Evolutionary conservation across 2,113 vertebrate genomes (phyloP).

Genomic region (Myotis brandtii): DNA sequence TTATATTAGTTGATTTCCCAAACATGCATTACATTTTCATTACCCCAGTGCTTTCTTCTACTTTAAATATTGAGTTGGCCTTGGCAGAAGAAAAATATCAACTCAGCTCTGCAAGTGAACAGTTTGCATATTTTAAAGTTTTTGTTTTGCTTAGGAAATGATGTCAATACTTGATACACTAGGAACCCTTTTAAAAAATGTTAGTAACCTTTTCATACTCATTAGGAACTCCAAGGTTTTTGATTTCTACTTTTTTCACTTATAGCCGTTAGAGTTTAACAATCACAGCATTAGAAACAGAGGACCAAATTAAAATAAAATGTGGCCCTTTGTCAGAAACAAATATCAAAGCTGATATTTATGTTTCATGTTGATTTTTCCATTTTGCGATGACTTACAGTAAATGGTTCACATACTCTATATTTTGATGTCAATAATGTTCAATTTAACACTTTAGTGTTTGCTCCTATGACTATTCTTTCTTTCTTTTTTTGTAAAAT

Average conservation of each 20-base stretch:
- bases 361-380: not conserved
- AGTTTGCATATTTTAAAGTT: slow-evolving; percentile 59
- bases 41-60: not conserved
- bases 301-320: not conserved
- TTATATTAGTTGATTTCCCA: slow-evolving; percentile 46
- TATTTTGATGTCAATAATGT: not conserved
- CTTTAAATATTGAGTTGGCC: slow-evolving; percentile 71
- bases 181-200: not conserved
- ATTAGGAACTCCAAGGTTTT: not conserved
- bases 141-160: not conserved
- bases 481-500: not conserved
- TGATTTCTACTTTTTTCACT: not conserved
- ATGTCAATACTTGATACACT: not conserved
- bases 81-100: slow-evolving; percentile 58
- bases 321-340: not conserved
- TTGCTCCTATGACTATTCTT: not conserved
- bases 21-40: slow-evolving; percentile 45
- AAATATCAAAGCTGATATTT: slow-evolving; percentile 14
- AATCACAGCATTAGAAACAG: not conserved
- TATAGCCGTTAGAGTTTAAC: not conserved
- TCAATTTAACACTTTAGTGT: not conserved
- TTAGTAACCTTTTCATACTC: not conserved
- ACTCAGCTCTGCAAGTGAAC: slow-evolving; percentile 42
- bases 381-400: not conserved
- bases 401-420: not conserved